phyloP scores from a whole-genome alignment of 1,140 invertebrate genomes.

The Teleogryllus occipitalis region DNA sequence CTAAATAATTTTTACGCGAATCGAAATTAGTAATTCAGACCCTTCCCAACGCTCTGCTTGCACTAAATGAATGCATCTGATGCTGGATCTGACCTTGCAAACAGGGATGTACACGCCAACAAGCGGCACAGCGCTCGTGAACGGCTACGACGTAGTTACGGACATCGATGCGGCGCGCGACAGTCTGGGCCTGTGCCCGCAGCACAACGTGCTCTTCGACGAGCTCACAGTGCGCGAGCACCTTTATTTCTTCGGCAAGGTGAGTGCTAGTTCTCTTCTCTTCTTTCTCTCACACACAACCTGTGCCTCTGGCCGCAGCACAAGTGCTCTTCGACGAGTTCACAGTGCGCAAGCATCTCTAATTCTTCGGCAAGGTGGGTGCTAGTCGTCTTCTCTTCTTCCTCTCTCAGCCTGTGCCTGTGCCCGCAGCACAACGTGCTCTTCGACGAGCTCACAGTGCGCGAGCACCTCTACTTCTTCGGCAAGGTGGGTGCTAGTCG shows the following conservation, averaged over 20 bases:
- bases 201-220: conserved; percentile 57
- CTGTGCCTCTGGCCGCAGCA: conserved; percentile 68
- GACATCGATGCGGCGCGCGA: conserved; percentile 50
- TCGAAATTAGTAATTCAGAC: too few species aligned
- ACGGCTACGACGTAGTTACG: conserved; percentile 56
- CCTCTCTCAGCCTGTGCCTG: too few species aligned
- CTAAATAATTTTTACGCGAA: too few species aligned
- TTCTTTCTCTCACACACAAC: conserved; percentile 31
- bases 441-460: too few species aligned
- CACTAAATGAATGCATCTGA: too few species aligned
- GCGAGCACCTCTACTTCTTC: too few species aligned
- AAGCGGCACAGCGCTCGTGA: conserved; percentile 57
- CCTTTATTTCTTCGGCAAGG: conserved; percentile 49
- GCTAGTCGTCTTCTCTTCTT: background rate
- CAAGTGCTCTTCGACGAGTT: conserved; percentile 49
- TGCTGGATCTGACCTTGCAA: too few species aligned
- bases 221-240: conserved; percentile 54
- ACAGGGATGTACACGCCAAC: conserved; percentile 61
- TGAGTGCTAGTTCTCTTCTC: background rate
- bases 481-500: too few species aligned
- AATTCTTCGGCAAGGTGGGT: background rate
- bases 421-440: too few species aligned
- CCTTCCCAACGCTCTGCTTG: too few species aligned
- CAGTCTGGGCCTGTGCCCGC: conserved; percentile 65
- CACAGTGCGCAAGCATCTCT: background rate